phyloP scores from a whole-genome alignment of 2,888 invertebrate species.

The Helobdella robusta region DNA sequence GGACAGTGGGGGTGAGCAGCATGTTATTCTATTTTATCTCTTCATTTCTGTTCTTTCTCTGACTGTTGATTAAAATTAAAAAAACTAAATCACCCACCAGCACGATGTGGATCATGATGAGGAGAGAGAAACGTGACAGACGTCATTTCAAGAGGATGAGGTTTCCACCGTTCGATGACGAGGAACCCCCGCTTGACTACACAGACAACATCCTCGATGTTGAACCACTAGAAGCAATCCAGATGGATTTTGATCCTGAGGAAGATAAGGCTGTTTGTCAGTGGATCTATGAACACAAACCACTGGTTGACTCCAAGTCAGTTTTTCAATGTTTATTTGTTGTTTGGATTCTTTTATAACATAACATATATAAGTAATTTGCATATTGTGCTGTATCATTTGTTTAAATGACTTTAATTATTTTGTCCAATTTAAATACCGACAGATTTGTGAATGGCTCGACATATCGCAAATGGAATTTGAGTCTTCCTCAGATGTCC shows the following conservation, averaged over 20 bases:
- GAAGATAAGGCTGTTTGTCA: slow-evolving; percentile 66
- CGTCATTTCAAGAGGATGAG: slow-evolving; percentile 98
- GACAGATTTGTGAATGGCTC: slow-evolving; percentile 80
- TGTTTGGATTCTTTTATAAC: not conserved
- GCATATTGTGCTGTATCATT: too few species aligned
- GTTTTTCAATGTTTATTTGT: slow-evolving; percentile 12
- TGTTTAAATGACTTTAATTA: not conserved
- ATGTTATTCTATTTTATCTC: too few species aligned
- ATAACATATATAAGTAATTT: too few species aligned
- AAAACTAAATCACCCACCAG: too few species aligned
- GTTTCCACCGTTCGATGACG: slow-evolving; percentile 98
- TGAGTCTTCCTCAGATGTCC: slow-evolving; percentile 91
- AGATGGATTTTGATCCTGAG: slow-evolving; percentile 89
- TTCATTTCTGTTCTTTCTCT: too few species aligned
- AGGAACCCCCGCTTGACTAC: slow-evolving; percentile 97
- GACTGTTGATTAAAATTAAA: too few species aligned
- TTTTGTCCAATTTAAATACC: not conserved
- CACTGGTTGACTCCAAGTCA: slow-evolving; percentile 73
- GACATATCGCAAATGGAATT: slow-evolving; percentile 91
- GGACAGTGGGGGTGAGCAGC: slow-evolving; percentile 87
- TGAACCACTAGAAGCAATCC: slow-evolving; percentile 95
- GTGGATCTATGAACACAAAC: slow-evolving; percentile 98
- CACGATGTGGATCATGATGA: slow-evolving; percentile 99
- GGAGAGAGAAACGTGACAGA: slow-evolving; percentile 93
- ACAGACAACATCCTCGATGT: slow-evolving; percentile 98